A percentile compares a stretch with the other conserved stretches of the same genome.
Evolutionary conservation across 2,797 vertebrate species (phyloP).

Genomic region (Propithecus deckenii): DNA sequence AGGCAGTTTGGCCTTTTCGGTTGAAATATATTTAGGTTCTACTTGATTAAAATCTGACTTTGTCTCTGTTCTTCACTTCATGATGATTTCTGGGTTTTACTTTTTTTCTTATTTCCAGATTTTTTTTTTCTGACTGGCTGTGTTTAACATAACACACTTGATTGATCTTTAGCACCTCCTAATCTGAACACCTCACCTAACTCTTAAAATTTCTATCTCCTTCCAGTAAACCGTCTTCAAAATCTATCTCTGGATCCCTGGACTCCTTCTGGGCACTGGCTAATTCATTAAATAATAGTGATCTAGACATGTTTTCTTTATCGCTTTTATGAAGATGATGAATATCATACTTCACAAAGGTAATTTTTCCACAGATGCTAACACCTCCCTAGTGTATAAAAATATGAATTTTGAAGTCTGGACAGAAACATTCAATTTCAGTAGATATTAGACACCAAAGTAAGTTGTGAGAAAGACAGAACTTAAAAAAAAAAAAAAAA

Average conservation of each 20-base stretch:
- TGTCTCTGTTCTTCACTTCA: neutral
- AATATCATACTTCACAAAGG: neutral
- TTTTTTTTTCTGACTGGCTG: rapidly evolving
- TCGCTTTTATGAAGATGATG: neutral
- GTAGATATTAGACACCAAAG: neutral
- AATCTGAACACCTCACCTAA: neutral
- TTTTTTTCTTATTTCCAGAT: neutral
- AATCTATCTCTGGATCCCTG: neutral
- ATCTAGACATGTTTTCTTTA: neutral
- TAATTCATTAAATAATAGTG: neutral
- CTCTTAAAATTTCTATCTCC: neutral
- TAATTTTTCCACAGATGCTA: neutral
- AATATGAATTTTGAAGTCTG: neutral
- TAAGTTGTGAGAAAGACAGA: neutral
- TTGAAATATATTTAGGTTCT: neutral
- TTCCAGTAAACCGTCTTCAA: neutral
- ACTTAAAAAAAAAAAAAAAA: neutral
- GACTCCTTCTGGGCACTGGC: neutral
- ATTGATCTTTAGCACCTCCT: neutral
- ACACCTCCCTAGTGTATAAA: neutral
- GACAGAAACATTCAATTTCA: neutral
- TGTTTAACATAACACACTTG: neutral
- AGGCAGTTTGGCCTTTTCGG: neutral
- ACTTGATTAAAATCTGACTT: neutral
- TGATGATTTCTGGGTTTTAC: neutral